Base-by-base conservation (phyloP, 2,888 invertebrate genomes). In the Chaetogeoica ovagalla region DNA sequence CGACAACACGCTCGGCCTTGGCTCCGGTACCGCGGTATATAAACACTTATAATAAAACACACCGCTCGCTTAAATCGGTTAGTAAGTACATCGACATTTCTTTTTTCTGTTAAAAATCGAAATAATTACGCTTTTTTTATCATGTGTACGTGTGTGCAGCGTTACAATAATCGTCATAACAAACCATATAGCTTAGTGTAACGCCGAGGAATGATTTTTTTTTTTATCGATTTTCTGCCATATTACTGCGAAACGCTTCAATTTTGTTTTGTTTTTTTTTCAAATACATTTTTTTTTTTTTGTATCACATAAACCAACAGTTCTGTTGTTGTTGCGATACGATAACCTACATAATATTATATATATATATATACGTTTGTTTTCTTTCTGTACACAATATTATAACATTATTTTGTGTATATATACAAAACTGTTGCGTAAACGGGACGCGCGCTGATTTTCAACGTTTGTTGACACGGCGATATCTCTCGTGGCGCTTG, bases 401-500 rank as follows among this genome's bases (percentile, higher is more conserved):
- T 4, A 30, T 30, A 30, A 30, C 30, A 30, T 30, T 30, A 30
- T 4, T 30, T 30, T 30, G 30, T 30, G 4, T 5, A 19, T 55
- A 30, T 5, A 19, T 55, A 30, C 30, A 19, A 13, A 21, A 48
- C 48, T 15, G 52, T 73, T 73, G 63, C 52, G 30, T 52, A 52
- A 73, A 73, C 73, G 9, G 62, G 52, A 73, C 63, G 30, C 9
- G 1, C 43, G 73, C 63, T 73, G 52, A 63, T 73, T 73, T 73
- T 63, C 63, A 73, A 63, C 21, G 23, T 63, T 63, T 37, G n/a
- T 73, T 63, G 52, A 63, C 8, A 11, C 39, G n/a, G 43, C 62
- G 30, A 30, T 62, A 73, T 62, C 62, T 15, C 9, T 48, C 52
- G 37, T n/a, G 37, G 19, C 30, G 30, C 15, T 63, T 62, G 63